Conservation (phyloP, 2,797 vertebrate genomes). For the Labroides dimidiatus region DNA sequence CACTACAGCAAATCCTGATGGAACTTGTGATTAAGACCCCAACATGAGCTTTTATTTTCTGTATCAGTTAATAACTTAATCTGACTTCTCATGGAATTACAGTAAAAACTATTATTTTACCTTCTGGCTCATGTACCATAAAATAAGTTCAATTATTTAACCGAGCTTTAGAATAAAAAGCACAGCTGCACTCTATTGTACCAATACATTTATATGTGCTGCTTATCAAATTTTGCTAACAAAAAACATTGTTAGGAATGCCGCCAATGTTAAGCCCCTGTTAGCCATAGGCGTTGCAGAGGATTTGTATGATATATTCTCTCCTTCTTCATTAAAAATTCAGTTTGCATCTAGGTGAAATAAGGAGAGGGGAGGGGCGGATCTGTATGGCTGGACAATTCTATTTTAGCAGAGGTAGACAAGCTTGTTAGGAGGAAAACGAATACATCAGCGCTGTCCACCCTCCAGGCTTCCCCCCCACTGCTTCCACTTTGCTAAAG, state of each 20-base stretch:
- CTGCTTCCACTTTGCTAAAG: constrained; percentile 76
- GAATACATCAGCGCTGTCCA: constrained; percentile 68
- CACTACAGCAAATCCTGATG: too few relatives aligned
- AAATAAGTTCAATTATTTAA: constrained; percentile 11
- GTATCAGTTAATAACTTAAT: too few relatives aligned
- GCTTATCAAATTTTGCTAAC: constrained; percentile 27
- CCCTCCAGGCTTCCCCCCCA: constrained; percentile 53
- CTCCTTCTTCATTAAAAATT: constrained; percentile 36
- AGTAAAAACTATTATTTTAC: constrained; percentile 7
- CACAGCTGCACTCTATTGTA: neutral
- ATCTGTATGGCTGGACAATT: constrained; percentile 54
- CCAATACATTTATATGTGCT: constrained; percentile 13
- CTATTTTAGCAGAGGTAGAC: constrained; percentile 64
- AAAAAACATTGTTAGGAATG: constrained; percentile 13
- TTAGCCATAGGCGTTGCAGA: constrained; percentile 33
- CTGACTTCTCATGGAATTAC: constrained; percentile 2
- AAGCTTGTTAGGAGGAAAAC: constrained; percentile 75
- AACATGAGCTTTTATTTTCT: too few relatives aligned
- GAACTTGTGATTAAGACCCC: too few relatives aligned
- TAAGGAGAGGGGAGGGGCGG: constrained; percentile 29
- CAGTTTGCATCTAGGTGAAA: constrained; percentile 50
- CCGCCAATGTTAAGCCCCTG: constrained; percentile 21
- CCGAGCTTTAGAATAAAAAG: neutral
- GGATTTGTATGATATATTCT: constrained; percentile 42
- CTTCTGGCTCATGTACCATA: constrained; percentile 6